A percentile compares a stretch with the other conserved stretches of the same genome.
Evolutionary conservation across 2,888 invertebrate genomes (phyloP).

Genomic region (Agriopis leucophaearia): DNA sequence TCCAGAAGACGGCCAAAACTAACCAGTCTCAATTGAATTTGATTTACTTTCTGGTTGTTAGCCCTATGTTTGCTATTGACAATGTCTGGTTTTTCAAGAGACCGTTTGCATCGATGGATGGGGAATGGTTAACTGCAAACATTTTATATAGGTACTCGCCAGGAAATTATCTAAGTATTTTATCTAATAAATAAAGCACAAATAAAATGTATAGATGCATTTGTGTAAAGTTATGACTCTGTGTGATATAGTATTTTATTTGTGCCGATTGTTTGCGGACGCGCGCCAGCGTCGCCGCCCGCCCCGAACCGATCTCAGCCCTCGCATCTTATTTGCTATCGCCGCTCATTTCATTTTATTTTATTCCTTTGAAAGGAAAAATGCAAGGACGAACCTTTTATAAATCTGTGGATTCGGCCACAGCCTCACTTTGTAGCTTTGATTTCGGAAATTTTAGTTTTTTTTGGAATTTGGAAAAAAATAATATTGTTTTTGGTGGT

Average conservation of each 20-base stretch:
- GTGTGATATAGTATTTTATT: slow-evolving; percentile 11
- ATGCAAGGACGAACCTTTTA: slow-evolving; percentile 40
- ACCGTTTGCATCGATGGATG: too few relatives aligned
- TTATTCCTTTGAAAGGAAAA: slow-evolving; percentile 45
- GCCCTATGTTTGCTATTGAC: too few relatives aligned
- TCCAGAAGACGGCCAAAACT: too few relatives aligned
- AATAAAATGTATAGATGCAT: background rate
- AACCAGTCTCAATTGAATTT: too few relatives aligned
- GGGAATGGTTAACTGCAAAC: too few relatives aligned
- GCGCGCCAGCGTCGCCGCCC: slow-evolving; percentile 43
- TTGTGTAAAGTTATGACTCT: slow-evolving; percentile 1
- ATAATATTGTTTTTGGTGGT: background rate
- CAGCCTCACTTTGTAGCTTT: slow-evolving; percentile 20
- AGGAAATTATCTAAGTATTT: too few relatives aligned
- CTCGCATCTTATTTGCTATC: slow-evolving; percentile 52
- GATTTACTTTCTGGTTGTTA: too few relatives aligned
- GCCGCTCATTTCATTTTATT: slow-evolving; percentile 49
- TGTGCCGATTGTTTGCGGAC: slow-evolving; percentile 25
- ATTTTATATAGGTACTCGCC: too few relatives aligned
- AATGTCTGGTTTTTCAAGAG: too few relatives aligned
- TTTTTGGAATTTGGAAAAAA: background rate
- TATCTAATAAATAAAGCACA: too few relatives aligned
- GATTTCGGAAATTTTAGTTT: slow-evolving; percentile 2
- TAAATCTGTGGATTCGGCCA: slow-evolving; percentile 24
- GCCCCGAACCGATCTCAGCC: slow-evolving; percentile 29